phyloP scores from a whole-genome alignment of 2,113 vertebrate species.

The Notarius lentiginosus region DNA sequence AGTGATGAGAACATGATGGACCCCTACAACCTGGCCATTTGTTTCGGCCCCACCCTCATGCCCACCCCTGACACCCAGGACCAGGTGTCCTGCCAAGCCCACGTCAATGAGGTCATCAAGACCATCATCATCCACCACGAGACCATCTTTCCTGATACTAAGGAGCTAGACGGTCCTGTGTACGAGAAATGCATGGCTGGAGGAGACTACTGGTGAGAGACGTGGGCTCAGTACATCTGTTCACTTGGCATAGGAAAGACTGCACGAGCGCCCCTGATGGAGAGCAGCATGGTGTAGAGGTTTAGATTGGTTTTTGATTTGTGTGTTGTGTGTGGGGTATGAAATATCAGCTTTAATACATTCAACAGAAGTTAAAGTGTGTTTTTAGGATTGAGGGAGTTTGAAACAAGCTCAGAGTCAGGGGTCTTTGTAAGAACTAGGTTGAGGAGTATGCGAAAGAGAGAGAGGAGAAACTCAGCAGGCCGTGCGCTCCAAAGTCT shows the following conservation, averaged over 20 bases:
- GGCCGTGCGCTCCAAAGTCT: conserved; percentile 28
- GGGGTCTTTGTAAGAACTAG: background rate
- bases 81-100: conserved; percentile 96
- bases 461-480: conserved; percentile 30
- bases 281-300: background rate
- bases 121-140: conserved; percentile 98
- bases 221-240: background rate
- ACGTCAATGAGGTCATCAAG: conserved; percentile 97
- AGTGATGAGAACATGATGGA: conserved; percentile 99
- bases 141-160: conserved; percentile 92
- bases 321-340: conserved; percentile 1
- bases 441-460: background rate
- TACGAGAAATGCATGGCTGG: conserved; percentile 99
- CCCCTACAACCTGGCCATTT: conserved; percentile 96
- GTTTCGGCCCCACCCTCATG: conserved; percentile 97
- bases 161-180: conserved; percentile 93
- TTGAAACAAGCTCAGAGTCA: background rate
- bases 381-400: background rate
- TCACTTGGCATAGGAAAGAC: background rate
- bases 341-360: background rate
- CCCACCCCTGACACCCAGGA: conserved; percentile 95
- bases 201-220: conserved; percentile 92
- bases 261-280: background rate
- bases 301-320: background rate
- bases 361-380: conserved; percentile 6